Conservation (phyloP, 2,888 invertebrate genomes). For the Apodemia duryi region DNA sequence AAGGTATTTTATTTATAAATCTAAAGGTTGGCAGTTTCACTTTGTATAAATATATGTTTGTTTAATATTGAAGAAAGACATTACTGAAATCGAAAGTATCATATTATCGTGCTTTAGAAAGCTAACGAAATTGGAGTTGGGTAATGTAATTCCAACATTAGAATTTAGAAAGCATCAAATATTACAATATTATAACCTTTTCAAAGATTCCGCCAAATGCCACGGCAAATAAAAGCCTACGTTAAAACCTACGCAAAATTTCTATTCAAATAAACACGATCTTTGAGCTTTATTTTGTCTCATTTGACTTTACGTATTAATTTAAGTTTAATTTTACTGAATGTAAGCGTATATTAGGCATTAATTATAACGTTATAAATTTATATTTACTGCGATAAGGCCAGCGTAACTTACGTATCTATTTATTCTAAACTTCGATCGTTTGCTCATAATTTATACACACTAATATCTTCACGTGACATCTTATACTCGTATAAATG, state of each 20-base stretch:
- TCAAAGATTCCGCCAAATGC: slow-evolving; percentile 26
- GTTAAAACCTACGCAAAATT: slow-evolving; percentile 9
- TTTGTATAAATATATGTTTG: too few species aligned
- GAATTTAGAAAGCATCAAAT: slow-evolving; percentile 19
- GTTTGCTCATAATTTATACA: too few species aligned
- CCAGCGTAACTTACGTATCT: neutral
- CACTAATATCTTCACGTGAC: too few species aligned
- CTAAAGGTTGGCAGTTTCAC: too few species aligned
- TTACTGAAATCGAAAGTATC: neutral
- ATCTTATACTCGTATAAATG: too few species aligned
- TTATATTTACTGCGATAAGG: neutral
- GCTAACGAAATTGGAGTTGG: neutral
- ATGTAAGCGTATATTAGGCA: neutral
- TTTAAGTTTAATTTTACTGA: neutral
- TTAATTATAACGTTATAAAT: neutral
- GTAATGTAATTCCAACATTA: neutral
- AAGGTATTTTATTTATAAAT: too few species aligned
- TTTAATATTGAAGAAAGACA: neutral
- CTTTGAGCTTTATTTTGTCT: neutral
- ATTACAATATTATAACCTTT: slow-evolving; percentile 25
- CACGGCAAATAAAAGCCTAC: slow-evolving; percentile 21
- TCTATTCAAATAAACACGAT: neutral
- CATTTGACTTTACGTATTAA: neutral
- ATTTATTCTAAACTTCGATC: too few species aligned
- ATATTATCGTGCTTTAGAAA: neutral